Evolutionary conservation across 2,888 invertebrate species (phyloP), one percentile per base, ranked within the genome.

Genomic region (Nemotelus pantherinus): DNA sequence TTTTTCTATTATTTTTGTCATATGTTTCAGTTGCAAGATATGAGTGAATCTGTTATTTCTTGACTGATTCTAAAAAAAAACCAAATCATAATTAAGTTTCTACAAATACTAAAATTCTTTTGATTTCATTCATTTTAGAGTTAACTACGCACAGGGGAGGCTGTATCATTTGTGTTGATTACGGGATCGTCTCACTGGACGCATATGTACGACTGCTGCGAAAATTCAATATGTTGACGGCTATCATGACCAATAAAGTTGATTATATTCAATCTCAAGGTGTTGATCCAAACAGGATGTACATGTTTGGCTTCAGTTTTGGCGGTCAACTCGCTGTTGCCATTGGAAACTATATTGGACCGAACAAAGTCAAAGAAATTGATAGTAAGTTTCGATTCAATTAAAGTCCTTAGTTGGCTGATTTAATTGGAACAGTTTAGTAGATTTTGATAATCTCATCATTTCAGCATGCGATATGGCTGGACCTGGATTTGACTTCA

Each of bases 231-330:
- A 64, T 80, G 3, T 82, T 87, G 41, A 82, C 82, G 2, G 81
- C 82, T 25, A 81, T 83, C 3, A 81, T 86, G n/a, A 81, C 82
- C 0, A 78, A 81, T 2, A 82, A 85, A 53, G 67, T 87, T 9
- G 43, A 80, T 2, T 79, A 82, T 0, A 76, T 86, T 3, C 79
- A 83, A n/a, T 75, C 77, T n/a, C 80, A 83, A 67, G 86, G 86
- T 2, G 82, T 87, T 2, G 80, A 84, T 74, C 82, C 84, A 2
- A 81, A 79, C 3, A 82, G 82, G 6, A 83, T 83, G 0, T 86
- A 83, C 71, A 83, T 87, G 81, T 87, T 86, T 81, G 87, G 87
- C n/a, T 87, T 87, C 64, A 86, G 86, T 76, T 85, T 84, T 78
- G 87, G 87, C 10, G 87, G 86, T 0, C 86, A 85, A 80, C 67